These are phyloP conservation scores for Pangasius djambal DNA, from an alignment of 2,797 vertebrate genomes.

Conservation along the genomic window DNA sequence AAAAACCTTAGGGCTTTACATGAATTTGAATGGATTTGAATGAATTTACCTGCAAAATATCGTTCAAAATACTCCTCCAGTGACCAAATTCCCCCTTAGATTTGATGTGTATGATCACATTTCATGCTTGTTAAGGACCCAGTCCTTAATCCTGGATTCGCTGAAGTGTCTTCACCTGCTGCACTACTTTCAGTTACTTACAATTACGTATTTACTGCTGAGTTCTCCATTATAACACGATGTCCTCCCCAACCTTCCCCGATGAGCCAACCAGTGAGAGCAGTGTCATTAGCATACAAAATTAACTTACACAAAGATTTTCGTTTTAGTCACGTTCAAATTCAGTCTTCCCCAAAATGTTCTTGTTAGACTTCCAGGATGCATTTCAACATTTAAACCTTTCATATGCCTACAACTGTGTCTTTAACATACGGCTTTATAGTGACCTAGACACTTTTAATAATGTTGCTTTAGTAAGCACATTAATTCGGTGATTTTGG, in stretches of 20 bases:
- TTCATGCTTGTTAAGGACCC: background rate
- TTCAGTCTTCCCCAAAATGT: background rate
- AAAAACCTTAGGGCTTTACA: too few species aligned
- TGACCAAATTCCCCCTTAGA: background rate
- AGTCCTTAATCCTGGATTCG: background rate
- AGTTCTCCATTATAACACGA: background rate
- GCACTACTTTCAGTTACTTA: background rate
- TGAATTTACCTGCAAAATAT: background rate
- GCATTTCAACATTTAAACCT: background rate
- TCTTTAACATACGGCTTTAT: background rate
- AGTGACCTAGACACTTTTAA: background rate
- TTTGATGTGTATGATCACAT: background rate
- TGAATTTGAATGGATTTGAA: slow-evolving; percentile 1
- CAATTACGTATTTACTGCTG: background rate
- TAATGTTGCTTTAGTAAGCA: background rate
- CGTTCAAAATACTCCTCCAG: background rate
- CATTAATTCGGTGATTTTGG: background rate
- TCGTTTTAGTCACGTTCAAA: background rate
- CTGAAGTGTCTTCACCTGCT: background rate
- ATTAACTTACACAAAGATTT: too few species aligned
- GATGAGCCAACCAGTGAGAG: background rate
- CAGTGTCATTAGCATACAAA: background rate
- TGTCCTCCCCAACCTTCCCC: background rate
- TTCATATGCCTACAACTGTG: background rate
- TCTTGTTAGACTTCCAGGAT: background rate